Evolutionary conservation across 2,113 vertebrate species (phyloP), one percentile per base, ranked within the genome.

Genomic region (Chionomys nivalis): DNA sequence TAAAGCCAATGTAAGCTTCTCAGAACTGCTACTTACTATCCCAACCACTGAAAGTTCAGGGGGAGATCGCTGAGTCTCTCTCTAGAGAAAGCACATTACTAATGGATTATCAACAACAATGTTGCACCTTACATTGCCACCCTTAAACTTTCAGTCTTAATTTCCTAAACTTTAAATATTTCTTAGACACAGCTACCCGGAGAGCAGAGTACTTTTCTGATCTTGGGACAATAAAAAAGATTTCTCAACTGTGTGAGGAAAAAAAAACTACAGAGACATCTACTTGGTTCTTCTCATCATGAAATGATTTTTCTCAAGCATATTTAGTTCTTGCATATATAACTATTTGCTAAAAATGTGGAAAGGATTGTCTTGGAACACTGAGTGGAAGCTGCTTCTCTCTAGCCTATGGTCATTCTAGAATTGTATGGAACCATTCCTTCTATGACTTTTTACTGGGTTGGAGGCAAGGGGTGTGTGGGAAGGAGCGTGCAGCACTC

Each of bases 181-280:
- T 87, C 68, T 94, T 13, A 79, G n/a, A 72, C 44, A 91, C 21
- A 89, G 52, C 44, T 73, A 47, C 55, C 39, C 58, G 28, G 31
- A 58, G 42, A 92, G 14, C 26, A 52, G 68, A 81, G 19, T 28
- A n/a, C 33, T 72, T 91, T n/a, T 26, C 33, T 49, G 49, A 93
- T 19, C 78, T 39, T 63, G 90, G 92, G 96, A 95, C 88, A 89
- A 75, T 72, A 68, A 90, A 66, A 66, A 44, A 47, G n/a, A 47
- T 52, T 94, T 94, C 49, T 75, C 11, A 96, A 72, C 23, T 89
- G 66, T 89, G 58, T 95, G 36, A 47, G 61, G 92, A 87, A 76
- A 91, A 68, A 76, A 89, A 86, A 66, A 33, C 31, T 93, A 49
- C 11, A 79, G 9, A 83, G 58, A 26, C 26, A 47, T 92, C 14